These are phyloP conservation scores for Fratercula arctica DNA, from an alignment of 2,797 vertebrate genomes.

Conservation along the genomic window DNA sequence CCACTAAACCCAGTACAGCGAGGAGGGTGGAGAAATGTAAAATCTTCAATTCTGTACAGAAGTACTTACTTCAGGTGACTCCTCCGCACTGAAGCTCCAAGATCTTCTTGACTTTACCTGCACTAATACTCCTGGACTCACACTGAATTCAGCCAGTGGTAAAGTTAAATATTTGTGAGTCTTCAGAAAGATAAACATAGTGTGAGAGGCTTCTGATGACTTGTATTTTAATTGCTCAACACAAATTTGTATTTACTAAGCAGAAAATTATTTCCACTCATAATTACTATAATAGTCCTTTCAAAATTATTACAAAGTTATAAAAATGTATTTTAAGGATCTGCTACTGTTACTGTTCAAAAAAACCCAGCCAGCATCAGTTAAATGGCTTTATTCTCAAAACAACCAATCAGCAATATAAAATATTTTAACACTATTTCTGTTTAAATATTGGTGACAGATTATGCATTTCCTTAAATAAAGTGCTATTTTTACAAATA, in stretches of 20 bases:
- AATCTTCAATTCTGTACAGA: neutral
- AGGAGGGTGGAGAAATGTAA: neutral
- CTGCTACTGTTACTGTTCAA: neutral
- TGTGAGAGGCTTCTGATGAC: neutral
- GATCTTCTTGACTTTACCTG: neutral
- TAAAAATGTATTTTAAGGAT: neutral
- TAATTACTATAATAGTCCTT: neutral
- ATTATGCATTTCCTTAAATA: slow-evolving; percentile 52
- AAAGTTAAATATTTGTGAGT: neutral
- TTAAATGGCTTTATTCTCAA: slow-evolving; percentile 48
- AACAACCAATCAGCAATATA: neutral
- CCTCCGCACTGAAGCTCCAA: neutral
- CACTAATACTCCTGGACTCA: neutral
- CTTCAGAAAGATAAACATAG: neutral
- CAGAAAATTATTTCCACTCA: neutral
- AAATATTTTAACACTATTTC: slow-evolving; percentile 42
- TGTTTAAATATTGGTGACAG: slow-evolving; percentile 32
- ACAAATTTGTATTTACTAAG: neutral
- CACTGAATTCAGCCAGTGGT: neutral
- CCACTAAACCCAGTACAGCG: neutral
- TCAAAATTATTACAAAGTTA: neutral
- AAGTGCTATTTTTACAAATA: slow-evolving; percentile 50
- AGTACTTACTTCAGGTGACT: neutral
- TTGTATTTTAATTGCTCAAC: neutral
- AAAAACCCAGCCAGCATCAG: neutral